Base-by-base conservation (phyloP, 64 coral and sea anemone genomes). In the Anthopleura sola region DNA sequence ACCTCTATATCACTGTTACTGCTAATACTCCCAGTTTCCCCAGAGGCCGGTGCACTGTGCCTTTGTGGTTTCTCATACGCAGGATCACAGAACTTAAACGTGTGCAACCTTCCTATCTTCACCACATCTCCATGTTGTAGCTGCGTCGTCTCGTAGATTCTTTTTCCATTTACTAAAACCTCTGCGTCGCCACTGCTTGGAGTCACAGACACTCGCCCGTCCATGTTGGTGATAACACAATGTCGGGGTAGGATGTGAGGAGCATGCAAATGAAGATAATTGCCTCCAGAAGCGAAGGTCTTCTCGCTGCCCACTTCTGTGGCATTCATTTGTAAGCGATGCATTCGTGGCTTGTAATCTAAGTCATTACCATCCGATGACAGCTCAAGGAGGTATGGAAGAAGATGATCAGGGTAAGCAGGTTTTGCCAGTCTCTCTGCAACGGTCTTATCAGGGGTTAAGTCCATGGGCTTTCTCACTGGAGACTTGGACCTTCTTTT, bases 271-370 rank as follows among this genome's bases (percentile, higher is more conserved):
- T 89, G 74, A 36, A 97, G 80, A 36, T 93, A 89, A 56, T 86
- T 97, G 9, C 78, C 87, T 75, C 88, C 88, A 55, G 94, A 85
- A 26, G 84, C 86, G 74, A 92, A 84, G 5, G 90, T 93, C 81
- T 92, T 97, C 69, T 97, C 94, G 68, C 94, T 97, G 21, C 94
- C 94, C 10, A 97, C 91, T 37, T 97, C 94, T 7, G 94, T 97
- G 44, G 92, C 87, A 57, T 92, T 92, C 94, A 97, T 97, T 23
- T 88, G 94, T 17, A 97, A 81, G 9, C 94, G 76, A 57, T 90
- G 75, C 54, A 90, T 78, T 44, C 85, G 79, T 37, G 87, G 83
- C 20, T 84, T 53, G 55, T 92, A 85, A 24, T 93, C 84, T 0
- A 93, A 28, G 31, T 97, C 90, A 68, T 83, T 85, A 12, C 94